phyloP scores from a whole-genome alignment of 2,888 invertebrate genomes.

The Pammene fasciana region DNA sequence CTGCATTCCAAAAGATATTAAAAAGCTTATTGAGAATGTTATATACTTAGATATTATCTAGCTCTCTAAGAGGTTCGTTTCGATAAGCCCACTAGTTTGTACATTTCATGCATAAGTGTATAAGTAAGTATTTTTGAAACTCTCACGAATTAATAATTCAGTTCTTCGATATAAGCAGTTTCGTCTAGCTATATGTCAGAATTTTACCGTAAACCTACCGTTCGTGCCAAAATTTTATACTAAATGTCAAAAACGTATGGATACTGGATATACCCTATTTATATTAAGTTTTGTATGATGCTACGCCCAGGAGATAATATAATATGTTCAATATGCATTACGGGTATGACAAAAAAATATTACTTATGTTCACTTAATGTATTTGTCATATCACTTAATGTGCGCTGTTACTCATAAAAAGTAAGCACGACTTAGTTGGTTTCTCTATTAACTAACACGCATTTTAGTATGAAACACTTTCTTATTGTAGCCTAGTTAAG shows the following conservation, averaged over 20 bases:
- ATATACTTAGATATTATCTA: slow-evolving; percentile 33
- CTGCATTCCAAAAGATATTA: slow-evolving; percentile 10
- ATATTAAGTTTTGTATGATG: too few relatives aligned
- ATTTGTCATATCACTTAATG: too few relatives aligned
- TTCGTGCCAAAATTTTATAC: slow-evolving; percentile 38
- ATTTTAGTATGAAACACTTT: too few relatives aligned
- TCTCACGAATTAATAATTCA: not conserved
- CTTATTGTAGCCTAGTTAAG: too few relatives aligned
- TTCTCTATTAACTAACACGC: too few relatives aligned
- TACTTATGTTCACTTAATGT: too few relatives aligned
- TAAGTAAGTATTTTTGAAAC: slow-evolving; percentile 1
- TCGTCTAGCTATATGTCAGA: not conserved
- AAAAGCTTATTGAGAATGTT: slow-evolving; percentile 4
- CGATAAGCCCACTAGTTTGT: slow-evolving; percentile 22
- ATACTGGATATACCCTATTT: not conserved
- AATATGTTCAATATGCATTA: too few relatives aligned
- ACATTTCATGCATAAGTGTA: slow-evolving; percentile 12
- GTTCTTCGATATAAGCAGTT: not conserved
- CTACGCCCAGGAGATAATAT: too few relatives aligned
- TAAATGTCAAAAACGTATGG: not conserved
- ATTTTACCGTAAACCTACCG: slow-evolving; percentile 9
- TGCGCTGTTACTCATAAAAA: too few relatives aligned
- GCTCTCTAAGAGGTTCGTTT: slow-evolving; percentile 35
- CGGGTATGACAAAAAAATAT: too few relatives aligned
- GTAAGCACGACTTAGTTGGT: too few relatives aligned